phyloP scores from a whole-genome alignment of 2,888 invertebrate species.

The Chymomyza caudatula region DNA sequence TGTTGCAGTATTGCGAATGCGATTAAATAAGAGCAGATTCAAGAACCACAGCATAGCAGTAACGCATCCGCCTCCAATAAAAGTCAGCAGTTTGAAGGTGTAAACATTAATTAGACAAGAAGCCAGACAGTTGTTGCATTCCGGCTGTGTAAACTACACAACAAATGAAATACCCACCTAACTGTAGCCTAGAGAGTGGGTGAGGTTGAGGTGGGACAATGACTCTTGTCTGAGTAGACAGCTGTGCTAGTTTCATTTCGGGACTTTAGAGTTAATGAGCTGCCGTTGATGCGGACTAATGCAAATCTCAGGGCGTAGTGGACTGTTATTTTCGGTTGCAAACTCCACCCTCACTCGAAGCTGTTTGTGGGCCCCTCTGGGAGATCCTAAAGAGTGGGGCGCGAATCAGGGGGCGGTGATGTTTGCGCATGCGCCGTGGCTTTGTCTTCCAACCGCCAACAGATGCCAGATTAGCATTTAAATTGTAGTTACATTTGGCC shows the following conservation, averaged over 20 bases:
- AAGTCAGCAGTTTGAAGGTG: slow-evolving; percentile 60
- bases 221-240: slow-evolving; percentile 6
- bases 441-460: slow-evolving; percentile 56
- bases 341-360: slow-evolving; percentile 36
- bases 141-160: slow-evolving; percentile 33
- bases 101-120: slow-evolving; percentile 63
- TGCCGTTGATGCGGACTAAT: slow-evolving; percentile 26
- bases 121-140: slow-evolving; percentile 31
- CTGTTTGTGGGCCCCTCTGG: slow-evolving; percentile 1
- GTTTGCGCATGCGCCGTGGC: slow-evolving; percentile 54
- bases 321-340: slow-evolving; percentile 7
- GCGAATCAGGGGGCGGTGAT: slow-evolving; percentile 50
- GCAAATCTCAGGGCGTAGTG: slow-evolving; percentile 18
- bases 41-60: slow-evolving; percentile 44
- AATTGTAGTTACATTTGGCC: slow-evolving; percentile 70
- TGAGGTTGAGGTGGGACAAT: neutral
- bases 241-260: neutral
- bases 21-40: slow-evolving; percentile 3
- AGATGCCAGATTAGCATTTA: slow-evolving; percentile 71
- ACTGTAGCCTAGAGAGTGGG: no score
- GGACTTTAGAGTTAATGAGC: slow-evolving; percentile 1
- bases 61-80: slow-evolving; percentile 56
- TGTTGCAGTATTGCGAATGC: slow-evolving; percentile 41
- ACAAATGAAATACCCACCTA: slow-evolving; percentile 49
- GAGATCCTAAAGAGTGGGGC: neutral